A percentile compares a stretch with the other conserved stretches of the same genome.
These are phyloP conservation scores for Tenodera sinensis DNA, from an alignment of 2,888 invertebrate genomes.

Conservation along the genomic window DNA sequence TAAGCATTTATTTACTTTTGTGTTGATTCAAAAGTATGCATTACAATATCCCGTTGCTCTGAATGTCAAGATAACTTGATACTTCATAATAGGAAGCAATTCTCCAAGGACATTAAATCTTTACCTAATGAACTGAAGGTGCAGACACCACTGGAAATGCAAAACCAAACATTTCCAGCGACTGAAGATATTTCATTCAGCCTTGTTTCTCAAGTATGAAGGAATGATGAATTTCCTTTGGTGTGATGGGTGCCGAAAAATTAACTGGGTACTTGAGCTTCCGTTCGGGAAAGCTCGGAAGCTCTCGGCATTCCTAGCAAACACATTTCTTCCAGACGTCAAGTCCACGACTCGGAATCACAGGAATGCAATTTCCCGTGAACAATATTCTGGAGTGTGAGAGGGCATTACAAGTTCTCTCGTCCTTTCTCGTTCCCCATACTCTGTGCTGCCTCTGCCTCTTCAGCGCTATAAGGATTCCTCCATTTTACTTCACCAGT, in stretches of 20 bases:
- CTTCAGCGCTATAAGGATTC: neutral
- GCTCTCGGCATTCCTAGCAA: neutral
- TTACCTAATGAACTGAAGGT: too few species aligned
- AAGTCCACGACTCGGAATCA: conserved; percentile 1
- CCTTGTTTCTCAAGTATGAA: neutral
- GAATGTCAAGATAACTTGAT: too few species aligned
- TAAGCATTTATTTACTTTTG: too few species aligned
- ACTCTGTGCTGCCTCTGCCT: neutral
- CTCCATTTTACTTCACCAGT: neutral
- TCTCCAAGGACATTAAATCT: too few species aligned
- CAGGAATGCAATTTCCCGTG: conserved; percentile 20
- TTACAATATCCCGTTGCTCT: too few species aligned
- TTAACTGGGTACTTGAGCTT: neutral
- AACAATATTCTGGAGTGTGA: conserved; percentile 13
- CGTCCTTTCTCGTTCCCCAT: too few species aligned
- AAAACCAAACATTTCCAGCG: neutral
- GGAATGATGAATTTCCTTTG: neutral
- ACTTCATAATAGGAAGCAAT: too few species aligned
- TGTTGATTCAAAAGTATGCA: too few species aligned
- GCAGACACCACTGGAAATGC: too few species aligned
- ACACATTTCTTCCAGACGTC: conserved; percentile 11
- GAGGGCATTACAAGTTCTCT: neutral
- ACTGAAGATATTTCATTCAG: neutral
- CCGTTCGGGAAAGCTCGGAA: neutral
- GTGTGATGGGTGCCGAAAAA: neutral